phyloP scores from a whole-genome alignment of 1,140 invertebrate species.

The Hyles euphorbiae region DNA sequence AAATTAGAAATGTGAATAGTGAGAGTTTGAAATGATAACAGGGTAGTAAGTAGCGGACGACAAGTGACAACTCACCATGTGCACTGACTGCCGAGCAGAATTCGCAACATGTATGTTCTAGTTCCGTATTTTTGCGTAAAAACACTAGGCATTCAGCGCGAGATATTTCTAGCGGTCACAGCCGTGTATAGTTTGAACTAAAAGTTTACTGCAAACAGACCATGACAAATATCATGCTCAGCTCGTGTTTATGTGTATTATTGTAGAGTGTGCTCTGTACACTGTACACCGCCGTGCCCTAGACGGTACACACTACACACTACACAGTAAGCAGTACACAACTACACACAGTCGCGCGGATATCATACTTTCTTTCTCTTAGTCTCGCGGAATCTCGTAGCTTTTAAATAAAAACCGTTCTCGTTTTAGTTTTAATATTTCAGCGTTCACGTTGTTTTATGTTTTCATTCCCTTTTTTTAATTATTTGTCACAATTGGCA shows the following conservation, averaged over 20 bases:
- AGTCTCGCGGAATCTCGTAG: conserved; percentile 9
- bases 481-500: conserved; percentile 6
- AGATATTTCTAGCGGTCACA: conserved; percentile 25
- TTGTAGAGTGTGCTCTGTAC: too few relatives aligned
- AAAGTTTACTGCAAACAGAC: conserved; percentile 33
- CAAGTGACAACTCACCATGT: not conserved
- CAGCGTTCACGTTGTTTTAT: conserved; percentile 6
- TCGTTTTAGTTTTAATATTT: conserved; percentile 13
- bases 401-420: conserved; percentile 4
- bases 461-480: conserved; percentile 6
- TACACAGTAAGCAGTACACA: too few relatives aligned
- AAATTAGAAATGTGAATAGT: too few relatives aligned
- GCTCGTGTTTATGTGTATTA: not conserved
- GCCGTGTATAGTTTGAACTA: conserved; percentile 18
- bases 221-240: conserved; percentile 29
- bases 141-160: conserved; percentile 14
- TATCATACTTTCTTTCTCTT: conserved; percentile 12
- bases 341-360: too few relatives aligned
- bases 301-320: not conserved
- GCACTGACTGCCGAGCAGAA: conserved; percentile 2
- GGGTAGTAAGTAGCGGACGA: too few relatives aligned
- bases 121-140: conserved; percentile 15
- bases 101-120: conserved; percentile 1
- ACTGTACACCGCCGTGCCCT: not conserved
- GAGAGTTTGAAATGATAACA: too few relatives aligned